These are phyloP conservation scores for Malthinus flaveolus DNA, from an alignment of 2,888 invertebrate genomes.

Conservation along the genomic window DNA sequence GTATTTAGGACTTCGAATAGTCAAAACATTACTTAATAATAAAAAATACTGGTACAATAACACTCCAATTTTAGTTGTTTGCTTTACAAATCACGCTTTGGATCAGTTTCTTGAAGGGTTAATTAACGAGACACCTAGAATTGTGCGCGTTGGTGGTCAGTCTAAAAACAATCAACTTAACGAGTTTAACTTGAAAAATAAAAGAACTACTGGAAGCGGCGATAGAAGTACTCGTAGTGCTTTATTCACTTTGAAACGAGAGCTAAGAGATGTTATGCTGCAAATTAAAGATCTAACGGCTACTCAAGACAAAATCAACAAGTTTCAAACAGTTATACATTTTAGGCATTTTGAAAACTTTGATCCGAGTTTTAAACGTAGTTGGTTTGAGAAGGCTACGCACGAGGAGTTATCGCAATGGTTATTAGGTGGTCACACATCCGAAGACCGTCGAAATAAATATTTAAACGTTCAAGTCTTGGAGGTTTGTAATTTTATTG, in stretches of 20 bases:
- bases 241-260: not conserved
- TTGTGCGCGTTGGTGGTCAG: slow-evolving; percentile 73
- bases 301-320: slow-evolving; percentile 41
- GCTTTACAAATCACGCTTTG: slow-evolving; percentile 84
- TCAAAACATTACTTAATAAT: slow-evolving; percentile 68
- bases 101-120: slow-evolving; percentile 83
- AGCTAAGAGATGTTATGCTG: slow-evolving; percentile 3
- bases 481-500: not conserved
- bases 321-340: slow-evolving; percentile 47
- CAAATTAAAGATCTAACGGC: slow-evolving; percentile 3
- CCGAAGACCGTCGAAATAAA: not conserved
- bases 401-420: slow-evolving; percentile 35
- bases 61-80: slow-evolving; percentile 73
- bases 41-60: slow-evolving; percentile 50
- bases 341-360: slow-evolving; percentile 36
- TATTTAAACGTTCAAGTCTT: not conserved
- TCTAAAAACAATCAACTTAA: slow-evolving; percentile 63
- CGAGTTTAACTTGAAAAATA: slow-evolving; percentile 57
- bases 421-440: slow-evolving; percentile 32
- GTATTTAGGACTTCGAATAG: slow-evolving; percentile 75
- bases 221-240: not conserved
- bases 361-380: slow-evolving; percentile 39
- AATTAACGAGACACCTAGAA: slow-evolving; percentile 59
- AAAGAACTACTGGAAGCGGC: slow-evolving; percentile 8
- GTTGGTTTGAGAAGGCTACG: slow-evolving; percentile 49